A percentile compares a stretch with the other conserved stretches of the same genome.
Evolutionary conservation across 2,797 vertebrate genomes (phyloP).

Genomic region (Channa striata): DNA sequence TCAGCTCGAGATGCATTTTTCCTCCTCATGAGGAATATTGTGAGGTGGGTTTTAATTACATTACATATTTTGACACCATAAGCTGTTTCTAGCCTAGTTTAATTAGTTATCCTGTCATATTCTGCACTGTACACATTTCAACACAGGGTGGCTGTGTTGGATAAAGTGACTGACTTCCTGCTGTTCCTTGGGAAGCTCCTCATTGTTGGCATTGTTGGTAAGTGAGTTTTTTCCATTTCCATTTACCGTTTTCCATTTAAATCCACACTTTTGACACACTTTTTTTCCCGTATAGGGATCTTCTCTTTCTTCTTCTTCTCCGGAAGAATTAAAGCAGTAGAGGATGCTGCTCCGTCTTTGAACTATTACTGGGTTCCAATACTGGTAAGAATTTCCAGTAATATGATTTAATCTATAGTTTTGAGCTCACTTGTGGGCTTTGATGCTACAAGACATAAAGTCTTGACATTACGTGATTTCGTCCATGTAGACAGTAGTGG

Average conservation of each 20-base stretch:
- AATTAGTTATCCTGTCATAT: not conserved
- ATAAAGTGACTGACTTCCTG: slow-evolving; percentile 98
- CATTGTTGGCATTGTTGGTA: slow-evolving; percentile 96
- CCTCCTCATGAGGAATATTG: slow-evolving; percentile 95
- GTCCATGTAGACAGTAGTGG: slow-evolving; percentile 87
- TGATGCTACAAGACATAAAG: not conserved
- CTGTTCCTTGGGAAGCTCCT: slow-evolving; percentile 96
- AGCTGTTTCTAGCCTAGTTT: not conserved
- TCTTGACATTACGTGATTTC: slow-evolving; percentile 29
- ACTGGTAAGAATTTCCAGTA: slow-evolving; percentile 83
- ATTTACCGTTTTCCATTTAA: too few species aligned
- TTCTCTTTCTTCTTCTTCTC: slow-evolving; percentile 98
- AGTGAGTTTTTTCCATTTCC: slow-evolving; percentile 68
- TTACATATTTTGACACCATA: not conserved
- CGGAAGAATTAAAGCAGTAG: slow-evolving; percentile 86
- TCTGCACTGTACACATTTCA: slow-evolving; percentile 18
- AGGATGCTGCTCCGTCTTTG: slow-evolving; percentile 88
- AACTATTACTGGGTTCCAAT: slow-evolving; percentile 99
- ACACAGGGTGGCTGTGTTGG: slow-evolving; percentile 92
- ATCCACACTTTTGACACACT: slow-evolving; percentile 30
- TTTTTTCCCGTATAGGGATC: slow-evolving; percentile 84
- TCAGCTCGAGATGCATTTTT: slow-evolving; percentile 94
- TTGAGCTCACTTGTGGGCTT: not conserved
- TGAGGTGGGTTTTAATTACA: slow-evolving; percentile 83
- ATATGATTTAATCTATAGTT: not conserved